Percentiles rank a stretch among this genome's conserved stretches.
These are phyloP conservation scores for Megaustenia siamemsis DNA, from an alignment of 2,888 invertebrate genomes.

Conservation along the genomic window DNA sequence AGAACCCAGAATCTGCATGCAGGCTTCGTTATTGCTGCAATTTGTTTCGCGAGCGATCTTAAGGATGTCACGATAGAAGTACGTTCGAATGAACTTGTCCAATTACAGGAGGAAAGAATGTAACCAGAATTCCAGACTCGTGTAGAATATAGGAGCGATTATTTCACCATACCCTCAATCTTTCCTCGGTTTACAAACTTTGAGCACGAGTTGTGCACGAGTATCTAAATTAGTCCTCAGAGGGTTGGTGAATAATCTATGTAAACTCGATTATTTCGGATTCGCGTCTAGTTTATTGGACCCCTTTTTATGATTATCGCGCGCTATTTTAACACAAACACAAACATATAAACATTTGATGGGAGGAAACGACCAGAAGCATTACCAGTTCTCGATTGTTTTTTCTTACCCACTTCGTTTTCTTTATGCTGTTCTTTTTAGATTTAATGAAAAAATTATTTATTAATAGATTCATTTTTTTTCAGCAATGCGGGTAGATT, in stretches of 20 bases:
- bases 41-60: constrained; percentile 18
- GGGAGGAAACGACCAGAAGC: no score
- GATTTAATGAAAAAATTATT: no score
- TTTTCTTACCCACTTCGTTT: no score
- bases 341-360: constrained; percentile 4
- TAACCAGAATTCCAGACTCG: constrained; percentile 35
- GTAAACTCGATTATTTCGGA: constrained; percentile 2
- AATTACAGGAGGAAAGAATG: constrained; percentile 29
- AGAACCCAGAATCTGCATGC: neutral
- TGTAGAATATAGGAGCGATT: constrained; percentile 7
- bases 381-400: no score
- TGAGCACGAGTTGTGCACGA: constrained; percentile 21
- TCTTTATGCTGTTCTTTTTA: no score
- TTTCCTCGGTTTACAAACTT: neutral
- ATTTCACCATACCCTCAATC: constrained; percentile 16
- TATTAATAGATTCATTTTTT: no score
- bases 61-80: constrained; percentile 9
- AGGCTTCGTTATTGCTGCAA: neutral
- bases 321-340: neutral
- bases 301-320: neutral
- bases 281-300: constrained; percentile 1
- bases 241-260: constrained; percentile 2
- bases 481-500: no score
- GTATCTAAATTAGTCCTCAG: constrained; percentile 35
- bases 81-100: constrained; percentile 1